Conservation (phyloP, 2,888 invertebrate genomes). For the Monochamus alternatus region DNA sequence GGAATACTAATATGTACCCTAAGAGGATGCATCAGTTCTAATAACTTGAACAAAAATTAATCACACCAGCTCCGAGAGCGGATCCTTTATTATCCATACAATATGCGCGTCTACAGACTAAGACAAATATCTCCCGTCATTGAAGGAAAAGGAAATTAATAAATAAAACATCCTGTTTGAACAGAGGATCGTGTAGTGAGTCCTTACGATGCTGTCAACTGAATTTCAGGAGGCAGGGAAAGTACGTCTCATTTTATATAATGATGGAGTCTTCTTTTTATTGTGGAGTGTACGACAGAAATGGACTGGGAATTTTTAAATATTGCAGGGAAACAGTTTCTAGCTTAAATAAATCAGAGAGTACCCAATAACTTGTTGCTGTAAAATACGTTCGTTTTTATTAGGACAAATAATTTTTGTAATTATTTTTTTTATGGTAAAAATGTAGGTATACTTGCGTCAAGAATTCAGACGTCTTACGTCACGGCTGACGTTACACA, state of each 20-base stretch:
- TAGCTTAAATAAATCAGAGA: no score
- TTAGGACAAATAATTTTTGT: no score
- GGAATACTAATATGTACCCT: slow-evolving; percentile 55
- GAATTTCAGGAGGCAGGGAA: slow-evolving; percentile 15
- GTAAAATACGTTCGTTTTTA: no score
- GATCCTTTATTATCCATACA: slow-evolving; percentile 61
- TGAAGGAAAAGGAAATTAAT: slow-evolving; percentile 23
- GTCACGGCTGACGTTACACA: no score
- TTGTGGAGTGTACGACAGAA: background rate
- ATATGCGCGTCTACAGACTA: slow-evolving; percentile 54
- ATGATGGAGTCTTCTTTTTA: slow-evolving; percentile 2
- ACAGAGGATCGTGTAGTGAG: slow-evolving; percentile 25
- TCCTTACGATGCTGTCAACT: slow-evolving; percentile 19
- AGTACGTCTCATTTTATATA: background rate
- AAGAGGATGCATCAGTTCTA: slow-evolving; percentile 55
- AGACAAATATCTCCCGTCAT: slow-evolving; percentile 56
- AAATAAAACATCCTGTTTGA: slow-evolving; percentile 28
- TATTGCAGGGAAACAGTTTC: background rate
- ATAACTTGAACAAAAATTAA: slow-evolving; percentile 62
- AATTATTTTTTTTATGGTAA: no score
- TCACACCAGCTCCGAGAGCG: slow-evolving; percentile 59
- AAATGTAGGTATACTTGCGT: no score
- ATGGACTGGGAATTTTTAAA: background rate
- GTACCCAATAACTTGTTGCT: no score
- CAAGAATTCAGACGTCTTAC: no score